Conservation (phyloP, 2,797 vertebrate species). For the Podargus strigoides region DNA sequence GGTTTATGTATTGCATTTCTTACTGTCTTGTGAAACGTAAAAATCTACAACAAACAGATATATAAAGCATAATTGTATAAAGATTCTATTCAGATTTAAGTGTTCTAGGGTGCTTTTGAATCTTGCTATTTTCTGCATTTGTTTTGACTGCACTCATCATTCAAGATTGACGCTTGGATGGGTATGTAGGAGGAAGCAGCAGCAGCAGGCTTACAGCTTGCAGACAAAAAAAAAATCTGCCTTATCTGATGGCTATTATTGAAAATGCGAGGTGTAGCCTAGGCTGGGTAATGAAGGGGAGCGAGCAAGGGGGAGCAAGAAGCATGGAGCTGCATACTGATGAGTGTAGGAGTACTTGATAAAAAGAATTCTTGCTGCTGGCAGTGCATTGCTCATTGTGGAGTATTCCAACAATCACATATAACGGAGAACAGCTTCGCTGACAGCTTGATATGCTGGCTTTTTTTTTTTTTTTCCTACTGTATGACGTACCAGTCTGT, state of each 20-base stretch:
- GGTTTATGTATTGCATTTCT: conserved; percentile 57
- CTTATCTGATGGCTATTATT: conserved; percentile 94
- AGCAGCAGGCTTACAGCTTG: conserved; percentile 79
- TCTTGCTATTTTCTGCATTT: conserved; percentile 83
- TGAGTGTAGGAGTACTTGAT: conserved; percentile 99
- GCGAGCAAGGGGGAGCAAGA: conserved; percentile 78
- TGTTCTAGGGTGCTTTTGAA: conserved; percentile 75
- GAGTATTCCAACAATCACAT: conserved; percentile 81
- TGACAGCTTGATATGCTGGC: conserved; percentile 77
- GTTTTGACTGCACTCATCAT: conserved; percentile 84
- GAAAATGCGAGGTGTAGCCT: conserved; percentile 84
- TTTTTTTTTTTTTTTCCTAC: background rate
- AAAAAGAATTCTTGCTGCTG: conserved; percentile 92
- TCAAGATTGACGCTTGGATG: conserved; percentile 82
- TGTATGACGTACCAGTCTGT: conserved; percentile 75
- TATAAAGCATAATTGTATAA: conserved; percentile 62
- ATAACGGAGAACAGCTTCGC: conserved; percentile 79
- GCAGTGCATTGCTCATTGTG: conserved; percentile 86
- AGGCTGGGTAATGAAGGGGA: conserved; percentile 84
- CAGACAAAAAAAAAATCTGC: conserved; percentile 88
- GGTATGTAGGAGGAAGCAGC: conserved; percentile 83
- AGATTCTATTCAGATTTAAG: conserved; percentile 74
- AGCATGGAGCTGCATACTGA: conserved; percentile 94
- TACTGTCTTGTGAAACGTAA: conserved; percentile 68
- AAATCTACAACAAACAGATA: conserved; percentile 72